A percentile compares a stretch with the other conserved stretches of the same genome.
Evolutionary conservation across 2,888 invertebrate genomes (phyloP).

Genomic region (Opisthograptis luteolata): DNA sequence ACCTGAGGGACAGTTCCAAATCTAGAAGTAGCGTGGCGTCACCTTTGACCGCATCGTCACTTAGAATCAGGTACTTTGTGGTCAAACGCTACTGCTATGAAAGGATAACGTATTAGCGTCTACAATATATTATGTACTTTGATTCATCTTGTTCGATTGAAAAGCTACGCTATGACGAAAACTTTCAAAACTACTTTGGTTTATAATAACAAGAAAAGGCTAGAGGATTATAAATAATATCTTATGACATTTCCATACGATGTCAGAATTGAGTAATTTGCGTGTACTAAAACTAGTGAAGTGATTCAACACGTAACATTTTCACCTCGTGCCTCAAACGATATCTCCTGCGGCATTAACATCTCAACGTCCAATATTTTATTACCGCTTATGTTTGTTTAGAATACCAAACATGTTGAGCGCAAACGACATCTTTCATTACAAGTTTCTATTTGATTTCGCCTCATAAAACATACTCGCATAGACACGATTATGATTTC

Average conservation of each 20-base stretch:
- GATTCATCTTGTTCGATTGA: no score
- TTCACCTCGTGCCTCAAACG: slow-evolving; percentile 58
- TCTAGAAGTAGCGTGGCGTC: no score
- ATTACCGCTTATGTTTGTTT: slow-evolving; percentile 74
- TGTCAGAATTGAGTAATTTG: slow-evolving; percentile 26
- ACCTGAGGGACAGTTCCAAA: no score
- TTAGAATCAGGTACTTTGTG: no score
- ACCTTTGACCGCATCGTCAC: no score
- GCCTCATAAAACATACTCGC: slow-evolving; percentile 77
- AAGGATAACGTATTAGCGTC: no score
- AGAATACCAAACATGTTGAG: slow-evolving; percentile 73
- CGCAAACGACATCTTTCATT: slow-evolving; percentile 79
- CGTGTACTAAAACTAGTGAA: slow-evolving; percentile 27
- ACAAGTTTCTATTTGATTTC: slow-evolving; percentile 84
- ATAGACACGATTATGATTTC: slow-evolving; percentile 78
- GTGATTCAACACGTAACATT: slow-evolving; percentile 48
- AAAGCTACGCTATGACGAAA: no score
- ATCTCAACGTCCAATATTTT: slow-evolving; percentile 78
- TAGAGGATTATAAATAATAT: background rate
- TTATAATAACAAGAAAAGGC: background rate
- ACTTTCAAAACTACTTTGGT: no score
- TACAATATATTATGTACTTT: no score
- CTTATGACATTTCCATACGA: slow-evolving; percentile 1
- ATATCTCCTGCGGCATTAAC: slow-evolving; percentile 64
- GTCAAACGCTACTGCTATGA: no score